phyloP scores from a whole-genome alignment of 2,888 invertebrate species.

The Cryptocephalus moraei region DNA sequence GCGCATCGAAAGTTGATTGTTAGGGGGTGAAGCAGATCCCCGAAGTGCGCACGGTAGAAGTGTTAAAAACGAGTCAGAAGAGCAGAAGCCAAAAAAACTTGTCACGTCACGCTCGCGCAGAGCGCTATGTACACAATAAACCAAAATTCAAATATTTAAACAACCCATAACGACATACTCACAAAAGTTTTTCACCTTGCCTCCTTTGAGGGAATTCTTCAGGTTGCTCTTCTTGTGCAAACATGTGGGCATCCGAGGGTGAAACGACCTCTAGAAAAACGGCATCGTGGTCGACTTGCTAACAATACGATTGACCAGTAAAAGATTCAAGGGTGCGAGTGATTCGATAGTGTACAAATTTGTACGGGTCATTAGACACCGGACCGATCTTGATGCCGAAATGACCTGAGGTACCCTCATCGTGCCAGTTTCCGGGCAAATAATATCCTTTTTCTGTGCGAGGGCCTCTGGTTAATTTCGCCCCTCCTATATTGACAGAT shows the following conservation, averaged over 20 bases:
- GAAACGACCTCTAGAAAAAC: not conserved
- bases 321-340: conserved; percentile 15
- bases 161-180: not conserved
- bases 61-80: no score
- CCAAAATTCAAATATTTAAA: not conserved
- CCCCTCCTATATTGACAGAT: no score
- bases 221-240: not conserved
- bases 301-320: conserved; percentile 16
- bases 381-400: not conserved
- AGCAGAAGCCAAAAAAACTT: no score
- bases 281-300: conserved; percentile 2
- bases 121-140: no score
- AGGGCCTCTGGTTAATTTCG: no score
- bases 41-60: no score
- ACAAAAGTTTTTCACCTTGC: not conserved
- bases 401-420: no score
- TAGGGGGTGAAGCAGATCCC: no score
- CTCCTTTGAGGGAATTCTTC: not conserved
- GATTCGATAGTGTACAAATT: not conserved
- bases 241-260: not conserved
- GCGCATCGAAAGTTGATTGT: no score
- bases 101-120: no score
- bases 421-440: no score
- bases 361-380: not conserved
- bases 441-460: no score